These are phyloP conservation scores for Heliocidaris tuberculata DNA, from an alignment of 35 echinoderm and acorn worm genomes.

Conservation along the genomic window DNA sequence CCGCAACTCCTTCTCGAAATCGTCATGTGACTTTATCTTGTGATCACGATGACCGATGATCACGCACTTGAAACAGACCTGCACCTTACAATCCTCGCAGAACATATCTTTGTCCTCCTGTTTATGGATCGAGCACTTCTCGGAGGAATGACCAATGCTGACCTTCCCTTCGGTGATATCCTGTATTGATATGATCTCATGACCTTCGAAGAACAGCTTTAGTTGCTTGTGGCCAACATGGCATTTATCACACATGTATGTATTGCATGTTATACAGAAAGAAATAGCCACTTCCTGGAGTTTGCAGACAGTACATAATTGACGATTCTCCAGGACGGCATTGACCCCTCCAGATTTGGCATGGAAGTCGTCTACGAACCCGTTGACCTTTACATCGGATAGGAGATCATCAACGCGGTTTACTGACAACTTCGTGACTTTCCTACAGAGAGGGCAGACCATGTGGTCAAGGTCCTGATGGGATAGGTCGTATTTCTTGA, in stretches of 20 bases:
- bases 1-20: not conserved
- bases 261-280: not conserved
- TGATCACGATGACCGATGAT: not conserved
- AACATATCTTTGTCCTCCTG: not conserved
- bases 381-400: not conserved
- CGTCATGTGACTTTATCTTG: not conserved
- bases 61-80: not conserved
- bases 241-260: not conserved
- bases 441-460: not conserved
- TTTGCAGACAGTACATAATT: not conserved
- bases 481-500: not conserved
- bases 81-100: not conserved
- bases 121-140: not conserved
- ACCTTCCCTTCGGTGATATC: not conserved
- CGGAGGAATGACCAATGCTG: not conserved
- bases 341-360: not conserved
- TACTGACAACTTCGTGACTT: not conserved
- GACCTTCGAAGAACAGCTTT: not conserved
- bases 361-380: not conserved
- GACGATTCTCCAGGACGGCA: not conserved
- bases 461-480: slow-evolving; percentile 7
- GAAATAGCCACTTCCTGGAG: not conserved
- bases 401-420: not conserved
- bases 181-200: not conserved
- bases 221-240: not conserved